These are phyloP conservation scores for Apodemus speciosus DNA, from an alignment of 2,113 vertebrate genomes.

Conservation along the genomic window DNA sequence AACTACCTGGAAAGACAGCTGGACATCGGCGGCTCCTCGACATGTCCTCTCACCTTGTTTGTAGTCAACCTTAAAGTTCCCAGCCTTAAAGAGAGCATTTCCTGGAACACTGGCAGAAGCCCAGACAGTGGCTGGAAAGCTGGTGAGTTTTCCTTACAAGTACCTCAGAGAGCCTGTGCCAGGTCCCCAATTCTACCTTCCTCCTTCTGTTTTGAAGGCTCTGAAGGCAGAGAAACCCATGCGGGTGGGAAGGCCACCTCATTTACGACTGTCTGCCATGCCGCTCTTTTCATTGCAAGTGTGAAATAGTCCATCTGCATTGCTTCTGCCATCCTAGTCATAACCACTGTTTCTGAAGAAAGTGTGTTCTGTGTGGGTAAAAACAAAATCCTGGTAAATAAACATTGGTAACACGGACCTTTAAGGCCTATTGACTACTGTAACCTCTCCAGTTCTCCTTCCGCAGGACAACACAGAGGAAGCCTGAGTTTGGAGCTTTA, in stretches of 20 bases:
- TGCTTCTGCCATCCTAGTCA: conserved; percentile 12
- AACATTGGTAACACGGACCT: conserved; percentile 5
- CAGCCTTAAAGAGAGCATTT: background rate
- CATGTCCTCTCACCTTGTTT: background rate
- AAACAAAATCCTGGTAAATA: background rate
- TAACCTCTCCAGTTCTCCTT: background rate
- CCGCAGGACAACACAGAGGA: background rate
- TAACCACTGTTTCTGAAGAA: background rate
- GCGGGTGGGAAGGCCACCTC: background rate
- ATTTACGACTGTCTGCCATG: background rate
- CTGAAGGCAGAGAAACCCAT: background rate
- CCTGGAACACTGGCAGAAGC: background rate
- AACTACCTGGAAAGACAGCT: background rate
- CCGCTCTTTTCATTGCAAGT: conserved; percentile 29
- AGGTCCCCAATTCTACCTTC: background rate
- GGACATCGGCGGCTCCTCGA: background rate
- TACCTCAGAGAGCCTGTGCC: background rate
- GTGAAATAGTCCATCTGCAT: background rate
- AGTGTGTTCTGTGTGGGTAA: background rate
- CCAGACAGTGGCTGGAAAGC: background rate
- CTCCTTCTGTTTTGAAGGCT: background rate
- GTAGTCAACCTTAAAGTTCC: background rate
- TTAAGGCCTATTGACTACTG: background rate
- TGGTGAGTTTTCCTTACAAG: background rate
- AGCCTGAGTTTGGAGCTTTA: background rate